Base-by-base conservation (phyloP, 2,113 vertebrate species). In the Gopherus flavomarginatus region DNA sequence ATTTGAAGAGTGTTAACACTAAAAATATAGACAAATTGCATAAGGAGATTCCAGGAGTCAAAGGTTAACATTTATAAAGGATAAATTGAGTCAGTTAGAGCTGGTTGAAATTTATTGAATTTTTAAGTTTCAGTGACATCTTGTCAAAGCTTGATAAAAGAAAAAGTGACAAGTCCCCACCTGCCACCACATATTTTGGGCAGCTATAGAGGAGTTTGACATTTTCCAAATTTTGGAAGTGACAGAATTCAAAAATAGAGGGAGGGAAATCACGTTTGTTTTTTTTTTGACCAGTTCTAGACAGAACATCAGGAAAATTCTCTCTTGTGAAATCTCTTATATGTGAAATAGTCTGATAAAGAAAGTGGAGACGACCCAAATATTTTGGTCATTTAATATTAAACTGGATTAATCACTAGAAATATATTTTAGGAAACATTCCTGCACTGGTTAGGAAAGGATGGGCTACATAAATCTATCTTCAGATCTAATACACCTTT, bases 91-190 rank as follows among this genome's bases (percentile, higher is more conserved):
- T 49, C 49, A 19, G 56, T 57, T 22, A 50, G n/a, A 44, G 5
- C 12, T 49, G 6, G 3, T 56, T 26, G 3, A 29, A 16, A 3
- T 11, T 11, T n/a, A 6, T 21, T 26, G 62, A 47, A 27, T 1
- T 29, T 9, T 1, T 0, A 12, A 47, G 11, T 65, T 80, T 52
- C 26, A 38, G 29, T 38, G 6, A 11, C 69, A n/a, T 2, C 62
- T 69, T 79, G 35, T 78, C 21, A 38, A 81, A 56, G 47, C 29
- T 0, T 44, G 5, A 44, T 13, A 80, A 85, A 77, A 65, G 16
- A 31, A 82, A 85, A 85, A 53, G 1, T 22, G 29, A 2, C 0
- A 0, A 0, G 3, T 53, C 9, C 21, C 93, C 0, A 3, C 21
- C 38, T 85, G 13, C 13, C 29, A 1, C 9, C 81, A 56, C 44